phyloP scores from a whole-genome alignment of 2,113 vertebrate genomes.

The Rafetus swinhoei region DNA sequence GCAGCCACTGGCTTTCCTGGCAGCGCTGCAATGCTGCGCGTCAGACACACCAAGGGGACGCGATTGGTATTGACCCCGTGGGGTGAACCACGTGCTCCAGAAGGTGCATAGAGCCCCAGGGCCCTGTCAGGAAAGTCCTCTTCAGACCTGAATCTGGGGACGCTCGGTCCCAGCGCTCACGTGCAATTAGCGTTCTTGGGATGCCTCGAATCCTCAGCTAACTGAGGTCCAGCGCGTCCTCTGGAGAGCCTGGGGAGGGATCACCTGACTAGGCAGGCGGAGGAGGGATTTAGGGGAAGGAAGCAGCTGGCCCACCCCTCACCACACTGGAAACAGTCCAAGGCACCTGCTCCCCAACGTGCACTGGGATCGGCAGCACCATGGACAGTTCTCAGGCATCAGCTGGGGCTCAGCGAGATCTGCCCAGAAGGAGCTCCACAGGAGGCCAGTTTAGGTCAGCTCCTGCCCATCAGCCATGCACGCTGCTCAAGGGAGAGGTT shows the following conservation, averaged over 20 bases:
- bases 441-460: neutral
- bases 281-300: neutral
- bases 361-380: neutral
- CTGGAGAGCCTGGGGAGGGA: neutral
- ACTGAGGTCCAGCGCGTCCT: neutral
- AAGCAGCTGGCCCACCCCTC: neutral
- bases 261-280: neutral
- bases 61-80: neutral
- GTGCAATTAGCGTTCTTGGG: neutral
- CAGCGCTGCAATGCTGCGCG: neutral
- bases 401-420: neutral
- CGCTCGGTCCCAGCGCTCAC: neutral
- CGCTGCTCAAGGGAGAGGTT: neutral
- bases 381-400: neutral
- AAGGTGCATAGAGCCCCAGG: accelerated
- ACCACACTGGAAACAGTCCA: too few relatives aligned
- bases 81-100: neutral
- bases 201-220: neutral
- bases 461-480: neutral
- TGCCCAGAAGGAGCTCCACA: neutral
- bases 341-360: neutral
- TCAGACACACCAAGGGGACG: neutral
- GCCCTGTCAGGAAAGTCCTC: neutral
- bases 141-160: neutral
- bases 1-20: neutral